Conservation (phyloP, 1,140 invertebrate species). For the Conus betulinus region DNA sequence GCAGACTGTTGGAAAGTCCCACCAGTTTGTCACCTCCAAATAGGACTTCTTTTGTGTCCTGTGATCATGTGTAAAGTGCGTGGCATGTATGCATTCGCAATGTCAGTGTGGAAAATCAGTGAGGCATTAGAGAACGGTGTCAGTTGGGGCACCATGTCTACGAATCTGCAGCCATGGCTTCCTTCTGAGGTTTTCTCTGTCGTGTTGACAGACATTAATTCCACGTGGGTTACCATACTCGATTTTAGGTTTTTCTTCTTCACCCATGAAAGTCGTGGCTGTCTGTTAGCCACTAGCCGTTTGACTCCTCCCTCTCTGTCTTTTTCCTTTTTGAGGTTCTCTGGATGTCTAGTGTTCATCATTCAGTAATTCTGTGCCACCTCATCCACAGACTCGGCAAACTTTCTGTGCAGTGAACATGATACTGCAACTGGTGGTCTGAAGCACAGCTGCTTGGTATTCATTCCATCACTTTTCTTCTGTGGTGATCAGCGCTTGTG, state of each 20-base stretch:
- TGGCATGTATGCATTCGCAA: background rate
- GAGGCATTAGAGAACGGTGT: background rate
- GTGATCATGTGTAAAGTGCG: no score
- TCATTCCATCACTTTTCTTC: background rate
- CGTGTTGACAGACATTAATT: background rate
- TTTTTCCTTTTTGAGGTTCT: background rate
- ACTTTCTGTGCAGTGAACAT: background rate
- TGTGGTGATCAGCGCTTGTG: background rate
- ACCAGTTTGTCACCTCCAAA: no score
- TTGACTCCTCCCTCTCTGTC: background rate
- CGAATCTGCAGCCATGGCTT: background rate
- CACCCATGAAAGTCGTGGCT: background rate
- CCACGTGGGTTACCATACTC: background rate
- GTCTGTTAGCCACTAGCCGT: background rate
- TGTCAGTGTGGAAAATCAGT: background rate
- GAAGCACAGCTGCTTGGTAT: constrained; percentile 6
- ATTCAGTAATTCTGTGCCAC: background rate
- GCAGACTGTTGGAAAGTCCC: background rate
- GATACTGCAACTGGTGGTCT: background rate
- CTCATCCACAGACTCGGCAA: background rate
- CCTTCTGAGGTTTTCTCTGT: background rate
- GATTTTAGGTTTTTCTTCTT: background rate
- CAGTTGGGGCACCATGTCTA: background rate
- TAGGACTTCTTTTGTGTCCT: no score
- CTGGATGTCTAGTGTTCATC: background rate